phyloP scores from a whole-genome alignment of 2,113 vertebrate species.

The Podarcis raffonei region DNA sequence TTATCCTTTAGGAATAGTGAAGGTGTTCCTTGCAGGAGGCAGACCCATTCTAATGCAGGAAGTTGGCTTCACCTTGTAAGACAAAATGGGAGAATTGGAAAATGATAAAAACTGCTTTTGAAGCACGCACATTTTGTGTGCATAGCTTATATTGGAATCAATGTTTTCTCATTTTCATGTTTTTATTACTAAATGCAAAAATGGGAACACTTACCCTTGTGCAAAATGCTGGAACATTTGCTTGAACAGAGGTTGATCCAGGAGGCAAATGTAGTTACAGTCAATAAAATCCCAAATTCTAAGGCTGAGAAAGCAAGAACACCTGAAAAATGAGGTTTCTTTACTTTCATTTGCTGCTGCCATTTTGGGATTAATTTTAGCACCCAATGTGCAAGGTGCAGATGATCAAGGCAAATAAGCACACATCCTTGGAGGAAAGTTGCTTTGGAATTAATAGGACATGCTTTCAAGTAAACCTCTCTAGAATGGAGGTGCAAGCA shows the following conservation, averaged over 20 bases:
- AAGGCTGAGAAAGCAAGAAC: neutral
- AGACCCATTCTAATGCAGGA: slow-evolving; percentile 5
- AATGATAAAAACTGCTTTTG: neutral
- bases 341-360: neutral
- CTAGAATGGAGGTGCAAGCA: slow-evolving; percentile 19
- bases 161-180: neutral
- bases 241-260: neutral
- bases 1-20: slow-evolving; percentile 4
- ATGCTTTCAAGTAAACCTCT: neutral
- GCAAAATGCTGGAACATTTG: neutral
- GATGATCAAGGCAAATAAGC: neutral
- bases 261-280: neutral
- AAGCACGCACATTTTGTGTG: neutral
- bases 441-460: neutral
- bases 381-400: neutral
- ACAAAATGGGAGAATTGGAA: neutral
- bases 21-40: slow-evolving; percentile 6
- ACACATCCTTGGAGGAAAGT: neutral
- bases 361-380: neutral
- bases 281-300: neutral
- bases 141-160: neutral
- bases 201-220: neutral
- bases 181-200: neutral
- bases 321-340: neutral
- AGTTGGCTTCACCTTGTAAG: slow-evolving; percentile 10